Base-by-base conservation (phyloP, 2,113 vertebrate species). In the Desmodus rotundus region DNA sequence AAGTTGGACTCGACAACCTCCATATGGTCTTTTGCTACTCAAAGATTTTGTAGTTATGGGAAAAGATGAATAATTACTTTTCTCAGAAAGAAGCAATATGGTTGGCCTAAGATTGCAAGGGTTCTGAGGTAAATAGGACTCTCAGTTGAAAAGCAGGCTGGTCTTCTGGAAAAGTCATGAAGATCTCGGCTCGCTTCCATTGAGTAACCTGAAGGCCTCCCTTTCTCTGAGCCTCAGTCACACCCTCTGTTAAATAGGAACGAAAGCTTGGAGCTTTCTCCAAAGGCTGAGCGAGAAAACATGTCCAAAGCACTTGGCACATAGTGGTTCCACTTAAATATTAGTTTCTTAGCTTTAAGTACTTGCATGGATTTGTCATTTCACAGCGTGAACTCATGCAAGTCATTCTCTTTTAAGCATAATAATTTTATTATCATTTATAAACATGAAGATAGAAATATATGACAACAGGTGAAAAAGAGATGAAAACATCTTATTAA, bases 1-100 rank as follows among this genome's bases (percentile, higher is more conserved):
- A 89, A 84, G 50, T 95, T 89, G 67, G 45, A 81, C 45, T 85
- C 15, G n/a, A 85, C 94, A 94, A 63, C 20, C 78, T 88, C 93
- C 78, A 92, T 95, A 78, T 91, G 93, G 50, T 91, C 54, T 94
- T 96, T 93, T 72, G n/a, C 72, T 97, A 80, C 58, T 92, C 58
- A 54, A 70, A 96, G 70, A 88, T 84, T 92, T 94, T 90, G 6
- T 88, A 91, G 95, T 96, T 92, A 84, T n/a, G 38, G 67, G 28
- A 54, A 2, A 67, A 78, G 84, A 94, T 80, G 81, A 97, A 91
- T 43, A 92, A 94, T 91, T 77, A 26, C 72, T 93, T 76, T 52
- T 89, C 28, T 63, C 47, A 80, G 77, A 94, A 88, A 91, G 72
- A 52, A 89, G 41, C 43, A 52, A 67, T 5, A 1, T 89, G 61